These are phyloP conservation scores for Allolobophora icterica DNA, from an alignment of 2,888 invertebrate genomes.

Conservation along the genomic window DNA sequence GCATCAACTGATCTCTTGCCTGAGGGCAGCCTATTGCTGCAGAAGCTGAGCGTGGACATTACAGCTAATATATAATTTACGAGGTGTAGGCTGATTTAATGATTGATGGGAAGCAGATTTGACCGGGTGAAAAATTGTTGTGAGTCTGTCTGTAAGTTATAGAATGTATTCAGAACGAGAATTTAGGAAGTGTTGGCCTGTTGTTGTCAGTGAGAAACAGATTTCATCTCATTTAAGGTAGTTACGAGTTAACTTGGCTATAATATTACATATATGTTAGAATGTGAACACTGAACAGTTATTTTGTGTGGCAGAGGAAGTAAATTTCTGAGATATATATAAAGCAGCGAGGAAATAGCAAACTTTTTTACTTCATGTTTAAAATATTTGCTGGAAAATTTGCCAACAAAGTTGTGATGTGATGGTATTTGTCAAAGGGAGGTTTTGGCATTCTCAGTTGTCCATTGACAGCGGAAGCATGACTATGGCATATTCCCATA, in stretches of 20 bases:
- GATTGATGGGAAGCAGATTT: background rate
- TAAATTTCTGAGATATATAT: background rate
- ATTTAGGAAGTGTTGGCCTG: no score
- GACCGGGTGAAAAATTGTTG: background rate
- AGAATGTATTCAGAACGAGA: background rate
- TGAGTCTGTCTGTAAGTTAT: background rate
- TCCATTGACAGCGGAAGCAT: background rate
- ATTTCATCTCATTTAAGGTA: no score
- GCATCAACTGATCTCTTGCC: background rate
- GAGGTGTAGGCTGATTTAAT: background rate
- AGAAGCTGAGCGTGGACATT: background rate
- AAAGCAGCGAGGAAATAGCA: background rate
- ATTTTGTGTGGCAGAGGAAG: background rate
- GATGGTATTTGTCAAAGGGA: background rate
- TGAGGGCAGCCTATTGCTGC: background rate
- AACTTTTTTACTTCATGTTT: background rate
- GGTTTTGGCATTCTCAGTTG: background rate
- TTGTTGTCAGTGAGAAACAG: no score
- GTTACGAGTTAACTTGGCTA: no score
- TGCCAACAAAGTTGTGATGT: background rate
- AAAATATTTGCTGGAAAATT: background rate
- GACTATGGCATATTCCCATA: background rate
- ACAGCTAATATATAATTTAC: background rate
- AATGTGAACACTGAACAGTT: constrained; percentile 1
- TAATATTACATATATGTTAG: background rate